Evolutionary conservation across 2,113 vertebrate genomes (phyloP).

Genomic region (Phoenicopterus ruber): DNA sequence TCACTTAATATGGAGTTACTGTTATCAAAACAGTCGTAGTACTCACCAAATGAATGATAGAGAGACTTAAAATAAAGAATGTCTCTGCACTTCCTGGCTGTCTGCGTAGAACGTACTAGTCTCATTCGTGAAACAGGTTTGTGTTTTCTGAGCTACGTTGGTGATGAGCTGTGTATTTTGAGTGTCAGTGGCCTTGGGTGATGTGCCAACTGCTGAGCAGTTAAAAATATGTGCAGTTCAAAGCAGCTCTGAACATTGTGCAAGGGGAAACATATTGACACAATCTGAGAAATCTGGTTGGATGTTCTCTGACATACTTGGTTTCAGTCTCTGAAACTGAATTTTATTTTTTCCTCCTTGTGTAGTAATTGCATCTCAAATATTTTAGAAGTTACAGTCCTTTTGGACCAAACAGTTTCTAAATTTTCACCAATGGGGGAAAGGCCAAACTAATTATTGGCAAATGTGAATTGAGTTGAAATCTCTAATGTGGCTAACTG

Average conservation of each 20-base stretch:
- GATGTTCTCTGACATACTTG: background rate
- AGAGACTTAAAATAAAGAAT: background rate
- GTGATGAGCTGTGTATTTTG: background rate
- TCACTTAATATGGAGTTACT: background rate
- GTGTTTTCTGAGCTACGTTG: background rate
- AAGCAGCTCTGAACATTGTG: background rate
- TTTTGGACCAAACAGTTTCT: background rate
- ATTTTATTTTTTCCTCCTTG: background rate
- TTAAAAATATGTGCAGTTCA: background rate
- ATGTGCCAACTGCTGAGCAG: background rate
- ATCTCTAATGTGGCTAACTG: background rate
- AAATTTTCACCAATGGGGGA: background rate
- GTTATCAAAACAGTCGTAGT: background rate
- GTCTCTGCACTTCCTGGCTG: background rate
- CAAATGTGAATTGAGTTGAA: background rate
- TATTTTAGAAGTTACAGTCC: background rate
- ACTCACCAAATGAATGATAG: background rate
- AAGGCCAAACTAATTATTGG: background rate
- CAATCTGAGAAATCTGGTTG: background rate
- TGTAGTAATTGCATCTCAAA: background rate
- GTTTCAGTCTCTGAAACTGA: background rate
- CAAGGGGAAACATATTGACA: background rate
- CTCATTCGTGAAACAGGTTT: background rate
- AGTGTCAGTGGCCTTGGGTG: background rate
- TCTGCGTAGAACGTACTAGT: background rate